Evolutionary conservation across 2,888 invertebrate genomes (phyloP), one percentile per base, ranked within the genome.

Genomic region (Leucoptera coffeella): DNA sequence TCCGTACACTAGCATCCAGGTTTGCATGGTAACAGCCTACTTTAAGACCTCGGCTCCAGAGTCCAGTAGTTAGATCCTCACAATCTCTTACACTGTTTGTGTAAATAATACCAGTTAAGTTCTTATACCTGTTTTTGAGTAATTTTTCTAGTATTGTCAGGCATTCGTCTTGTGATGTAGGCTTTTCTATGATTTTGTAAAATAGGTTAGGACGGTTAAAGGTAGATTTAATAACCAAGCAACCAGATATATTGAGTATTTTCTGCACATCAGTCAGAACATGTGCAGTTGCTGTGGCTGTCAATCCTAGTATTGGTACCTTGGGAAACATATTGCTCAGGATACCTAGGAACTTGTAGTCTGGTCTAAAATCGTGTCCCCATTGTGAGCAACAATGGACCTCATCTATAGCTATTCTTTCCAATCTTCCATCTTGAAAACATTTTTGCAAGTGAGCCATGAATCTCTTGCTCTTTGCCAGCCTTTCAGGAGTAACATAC

Each of bases 331-430:
- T 82, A 9, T 78, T 74, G 36, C 85, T 82, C 38, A 94, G 58
- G 29, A 91, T 80, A 6, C 87, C 85, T 14, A 94, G 69, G 45
- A 83, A 87, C 47, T 89, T 87, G 51, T 93, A 95, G 52, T 93
- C 93, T 14, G 86, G 84, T 28, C 91, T 62, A 50, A 94, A 94
- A 57, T 94, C 93, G 60, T 94, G 92, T 1, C 94, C 94, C 92
- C 93, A 93, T 41, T 88, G 86, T 6, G 91, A 91, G 47, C 90
- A 91, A 43, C 94, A 94, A 49, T 95, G 94, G 0, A 92, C 84
- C 61, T 94, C 93, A 59, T 78, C 91, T 38, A 94, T 88, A 1
- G 91, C 92, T 39, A 95, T 79, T 38, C 88, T 61, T 36, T 84
- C 75, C 27, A 93, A 64, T 35, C 77, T 67, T 9, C 80, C 80